Conservation (phyloP, 2,888 invertebrate genomes). For the Drosophila barbarae region DNA sequence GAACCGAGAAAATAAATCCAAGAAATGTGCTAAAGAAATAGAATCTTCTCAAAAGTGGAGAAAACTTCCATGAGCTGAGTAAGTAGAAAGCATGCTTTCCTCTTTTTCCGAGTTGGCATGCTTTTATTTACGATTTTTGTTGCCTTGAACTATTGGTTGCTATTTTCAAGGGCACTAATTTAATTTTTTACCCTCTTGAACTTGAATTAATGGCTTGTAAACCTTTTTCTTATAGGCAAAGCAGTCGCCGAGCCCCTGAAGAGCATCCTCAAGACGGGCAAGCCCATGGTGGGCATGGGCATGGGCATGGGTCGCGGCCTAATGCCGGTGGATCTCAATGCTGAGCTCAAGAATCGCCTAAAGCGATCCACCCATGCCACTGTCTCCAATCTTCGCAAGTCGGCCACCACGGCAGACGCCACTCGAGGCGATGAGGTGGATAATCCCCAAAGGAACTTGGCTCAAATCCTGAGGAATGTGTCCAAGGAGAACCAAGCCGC, state of each 20-base stretch:
- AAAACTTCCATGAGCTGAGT: not conserved
- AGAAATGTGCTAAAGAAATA: conserved; percentile 49
- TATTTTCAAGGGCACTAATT: not conserved
- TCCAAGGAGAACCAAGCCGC: conserved; percentile 72
- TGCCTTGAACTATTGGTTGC: conserved; percentile 17
- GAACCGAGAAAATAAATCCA: conserved; percentile 54
- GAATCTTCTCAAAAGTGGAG: not conserved
- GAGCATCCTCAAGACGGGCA: conserved; percentile 74
- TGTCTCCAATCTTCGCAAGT: conserved; percentile 78
- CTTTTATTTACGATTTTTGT: not conserved
- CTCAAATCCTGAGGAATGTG: conserved; percentile 74
- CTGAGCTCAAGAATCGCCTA: conserved; percentile 78
- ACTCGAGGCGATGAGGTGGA: conserved; percentile 58
- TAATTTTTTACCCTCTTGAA: not conserved
- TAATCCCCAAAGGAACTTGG: conserved; percentile 71
- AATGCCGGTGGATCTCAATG: conserved; percentile 78
- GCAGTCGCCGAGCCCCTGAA: conserved; percentile 57
- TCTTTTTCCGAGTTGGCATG: not conserved
- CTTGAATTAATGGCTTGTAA: not conserved
- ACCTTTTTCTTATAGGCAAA: conserved; percentile 40
- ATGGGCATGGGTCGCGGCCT: conserved; percentile 71
- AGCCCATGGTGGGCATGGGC: conserved; percentile 61
- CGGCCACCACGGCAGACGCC: conserved; percentile 73
- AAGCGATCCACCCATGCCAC: conserved; percentile 78
- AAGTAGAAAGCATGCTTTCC: conserved; percentile 15